phyloP scores from a whole-genome alignment of 1,140 invertebrate species.

The Lucilia sericata region DNA sequence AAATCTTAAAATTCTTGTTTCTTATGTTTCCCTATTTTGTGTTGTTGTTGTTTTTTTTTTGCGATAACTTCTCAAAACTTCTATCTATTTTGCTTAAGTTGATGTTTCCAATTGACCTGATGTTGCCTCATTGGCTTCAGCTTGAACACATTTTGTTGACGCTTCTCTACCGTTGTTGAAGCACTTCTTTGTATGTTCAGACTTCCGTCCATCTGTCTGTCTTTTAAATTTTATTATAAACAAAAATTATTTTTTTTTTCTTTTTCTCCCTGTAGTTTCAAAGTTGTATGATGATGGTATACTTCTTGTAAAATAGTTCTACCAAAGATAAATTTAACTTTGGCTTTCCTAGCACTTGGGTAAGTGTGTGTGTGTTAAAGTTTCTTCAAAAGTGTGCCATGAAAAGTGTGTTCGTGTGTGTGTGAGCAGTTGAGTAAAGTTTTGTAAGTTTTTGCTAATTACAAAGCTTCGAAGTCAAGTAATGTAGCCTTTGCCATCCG shows the following conservation, averaged over 20 bases:
- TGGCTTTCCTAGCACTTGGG: not conserved
- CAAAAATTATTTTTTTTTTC: slow-evolving; percentile 9
- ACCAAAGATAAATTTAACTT: slow-evolving; percentile 16
- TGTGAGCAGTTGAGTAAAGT: not conserved
- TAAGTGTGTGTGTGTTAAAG: not conserved
- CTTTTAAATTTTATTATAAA: slow-evolving; percentile 20
- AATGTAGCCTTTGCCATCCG: slow-evolving; percentile 21
- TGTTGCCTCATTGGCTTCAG: slow-evolving; percentile 37
- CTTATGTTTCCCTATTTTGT: not conserved
- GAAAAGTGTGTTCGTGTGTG: not conserved
- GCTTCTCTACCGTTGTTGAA: not conserved
- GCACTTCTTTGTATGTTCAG: not conserved
- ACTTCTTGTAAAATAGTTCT: not conserved
- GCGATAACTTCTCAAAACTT: not conserved
- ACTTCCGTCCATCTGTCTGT: not conserved
- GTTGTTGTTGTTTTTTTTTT: not conserved
- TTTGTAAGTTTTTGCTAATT: slow-evolving; percentile 13
- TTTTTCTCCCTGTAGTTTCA: not conserved
- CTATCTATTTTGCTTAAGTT: not conserved
- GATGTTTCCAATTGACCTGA: slow-evolving; percentile 32
- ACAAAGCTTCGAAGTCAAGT: slow-evolving; percentile 19
- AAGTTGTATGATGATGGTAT: not conserved
- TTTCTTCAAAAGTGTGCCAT: not conserved
- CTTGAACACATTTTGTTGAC: not conserved
- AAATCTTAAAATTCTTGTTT: slow-evolving; percentile 14